Evolutionary conservation across 2,888 invertebrate species (phyloP).

Genomic region (Alloplasta piceator): DNA sequence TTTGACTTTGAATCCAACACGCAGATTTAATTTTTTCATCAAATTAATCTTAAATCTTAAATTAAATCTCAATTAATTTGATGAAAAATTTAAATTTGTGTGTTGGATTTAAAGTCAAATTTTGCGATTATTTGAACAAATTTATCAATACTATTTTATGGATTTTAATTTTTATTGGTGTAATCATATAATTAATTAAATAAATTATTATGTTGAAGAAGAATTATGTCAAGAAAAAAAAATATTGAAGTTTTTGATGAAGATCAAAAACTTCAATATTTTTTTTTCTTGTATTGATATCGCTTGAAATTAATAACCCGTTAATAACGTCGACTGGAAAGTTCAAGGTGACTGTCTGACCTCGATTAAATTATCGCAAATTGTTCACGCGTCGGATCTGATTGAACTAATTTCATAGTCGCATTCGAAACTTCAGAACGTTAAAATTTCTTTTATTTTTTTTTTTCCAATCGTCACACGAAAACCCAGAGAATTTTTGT

Average conservation of each 20-base stretch:
- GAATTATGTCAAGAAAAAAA: too few relatives aligned
- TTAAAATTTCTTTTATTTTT: neutral
- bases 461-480: neutral
- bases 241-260: too few relatives aligned
- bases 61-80: too few relatives aligned
- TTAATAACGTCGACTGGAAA: constrained; percentile 28
- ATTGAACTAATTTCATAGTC: constrained; percentile 25
- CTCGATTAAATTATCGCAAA: constrained; percentile 54
- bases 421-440: neutral
- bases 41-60: too few relatives aligned
- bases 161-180: too few relatives aligned
- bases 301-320: constrained; percentile 21
- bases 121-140: too few relatives aligned
- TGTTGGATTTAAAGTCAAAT: too few relatives aligned
- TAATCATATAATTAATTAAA: neutral
- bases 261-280: neutral
- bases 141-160: too few relatives aligned
- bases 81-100: too few relatives aligned
- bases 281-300: constrained; percentile 17
- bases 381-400: constrained; percentile 21
- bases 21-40: too few relatives aligned
- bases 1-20: too few relatives aligned
- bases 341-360: constrained; percentile 49
- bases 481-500: constrained; percentile 2
- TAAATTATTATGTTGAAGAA: neutral